phyloP scores from a whole-genome alignment of 2,888 invertebrate species.

The Phaonia tiefii region DNA sequence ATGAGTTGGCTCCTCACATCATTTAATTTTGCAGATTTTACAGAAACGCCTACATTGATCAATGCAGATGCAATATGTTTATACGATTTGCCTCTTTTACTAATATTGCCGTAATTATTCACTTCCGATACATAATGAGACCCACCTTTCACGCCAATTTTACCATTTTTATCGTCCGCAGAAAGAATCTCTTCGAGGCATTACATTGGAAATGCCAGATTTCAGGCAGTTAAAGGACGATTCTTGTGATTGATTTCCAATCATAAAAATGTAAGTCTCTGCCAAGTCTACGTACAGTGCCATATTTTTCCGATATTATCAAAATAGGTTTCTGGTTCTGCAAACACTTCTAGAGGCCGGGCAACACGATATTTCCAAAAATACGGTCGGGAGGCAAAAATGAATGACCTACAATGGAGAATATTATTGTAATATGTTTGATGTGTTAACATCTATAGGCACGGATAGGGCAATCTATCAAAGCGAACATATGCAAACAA shows the following conservation, averaged over 20 bases:
- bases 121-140: no score
- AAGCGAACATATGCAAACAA: no score
- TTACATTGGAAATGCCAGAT: neutral
- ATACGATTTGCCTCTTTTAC: conserved; percentile 7
- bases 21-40: conserved; percentile 8
- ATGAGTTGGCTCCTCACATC: neutral
- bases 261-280: neutral
- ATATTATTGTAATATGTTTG: neutral
- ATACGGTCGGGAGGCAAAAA: conserved; percentile 9
- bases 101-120: neutral
- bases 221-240: neutral
- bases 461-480: no score
- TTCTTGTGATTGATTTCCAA: neutral
- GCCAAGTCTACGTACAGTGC: neutral
- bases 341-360: neutral
- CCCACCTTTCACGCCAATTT: neutral
- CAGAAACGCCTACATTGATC: conserved; percentile 5
- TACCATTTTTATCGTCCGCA: neutral
- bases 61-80: neutral
- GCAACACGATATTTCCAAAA: neutral
- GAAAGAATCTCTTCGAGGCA: conserved; percentile 1
- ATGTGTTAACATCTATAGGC: no score
- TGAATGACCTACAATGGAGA: neutral
- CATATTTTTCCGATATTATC: neutral
- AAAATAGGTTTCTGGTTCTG: conserved; percentile 4